phyloP scores from a whole-genome alignment of 2,797 vertebrate genomes.

The Mustela erminea region DNA sequence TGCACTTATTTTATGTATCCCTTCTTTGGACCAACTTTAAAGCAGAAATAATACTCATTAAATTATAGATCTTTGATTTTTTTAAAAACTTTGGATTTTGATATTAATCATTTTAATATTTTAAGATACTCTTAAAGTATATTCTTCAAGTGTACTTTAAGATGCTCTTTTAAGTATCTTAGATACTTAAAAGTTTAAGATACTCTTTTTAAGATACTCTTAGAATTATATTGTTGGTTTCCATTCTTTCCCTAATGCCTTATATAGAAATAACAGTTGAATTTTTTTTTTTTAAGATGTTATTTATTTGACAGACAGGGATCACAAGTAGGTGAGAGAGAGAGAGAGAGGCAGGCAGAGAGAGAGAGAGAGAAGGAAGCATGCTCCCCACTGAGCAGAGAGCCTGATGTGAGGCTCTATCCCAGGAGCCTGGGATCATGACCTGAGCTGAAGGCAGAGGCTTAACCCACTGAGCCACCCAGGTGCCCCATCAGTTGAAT shows the following conservation, averaged over 20 bases:
- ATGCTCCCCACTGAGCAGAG: too few species aligned
- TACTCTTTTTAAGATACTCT: background rate
- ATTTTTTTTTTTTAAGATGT: background rate
- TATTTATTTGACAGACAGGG: too few species aligned
- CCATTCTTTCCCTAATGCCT: background rate
- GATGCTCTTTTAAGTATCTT: too few species aligned
- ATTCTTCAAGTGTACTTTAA: too few species aligned
- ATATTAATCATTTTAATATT: background rate
- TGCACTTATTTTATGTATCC: background rate
- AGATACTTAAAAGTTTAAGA: too few species aligned
- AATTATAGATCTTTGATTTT: constrained; percentile 48
- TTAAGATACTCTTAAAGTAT: background rate
- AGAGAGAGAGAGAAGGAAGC: too few species aligned
- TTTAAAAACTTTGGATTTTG: constrained; percentile 47
- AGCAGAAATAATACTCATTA: constrained; percentile 72
- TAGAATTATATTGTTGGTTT: background rate
- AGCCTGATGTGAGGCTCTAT: too few species aligned
- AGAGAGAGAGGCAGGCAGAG: too few species aligned
- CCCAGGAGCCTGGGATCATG: too few species aligned
- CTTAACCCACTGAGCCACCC: too few species aligned
- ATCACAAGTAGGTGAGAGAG: too few species aligned
- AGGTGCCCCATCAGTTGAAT: background rate
- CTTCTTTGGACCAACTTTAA: constrained; percentile 79
- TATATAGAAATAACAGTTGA: background rate
- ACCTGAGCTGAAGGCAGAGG: too few species aligned